Conservation (phyloP, 2,888 invertebrate species). For the Morinoia aosen region DNA sequence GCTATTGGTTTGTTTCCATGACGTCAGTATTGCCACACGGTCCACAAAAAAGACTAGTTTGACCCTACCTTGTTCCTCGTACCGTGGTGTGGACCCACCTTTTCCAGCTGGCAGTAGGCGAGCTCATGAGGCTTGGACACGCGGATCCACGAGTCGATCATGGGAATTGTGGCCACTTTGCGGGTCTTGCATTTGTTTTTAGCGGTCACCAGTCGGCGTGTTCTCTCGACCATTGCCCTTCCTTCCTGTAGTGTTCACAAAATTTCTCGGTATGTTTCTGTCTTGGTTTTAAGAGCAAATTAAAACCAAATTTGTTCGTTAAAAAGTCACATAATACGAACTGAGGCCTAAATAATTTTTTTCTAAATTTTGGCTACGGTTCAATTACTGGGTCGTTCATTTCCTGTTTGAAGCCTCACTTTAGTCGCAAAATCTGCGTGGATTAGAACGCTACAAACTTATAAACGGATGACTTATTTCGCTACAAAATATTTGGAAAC, state of each 20-base stretch:
- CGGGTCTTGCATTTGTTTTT: neutral
- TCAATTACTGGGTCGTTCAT: neutral
- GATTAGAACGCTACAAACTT: neutral
- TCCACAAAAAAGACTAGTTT: too few relatives aligned
- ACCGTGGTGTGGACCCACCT: neutral
- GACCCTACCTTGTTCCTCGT: too few relatives aligned
- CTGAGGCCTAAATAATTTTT: neutral
- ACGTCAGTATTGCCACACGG: too few relatives aligned
- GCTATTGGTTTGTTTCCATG: too few relatives aligned
- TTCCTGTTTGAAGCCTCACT: neutral
- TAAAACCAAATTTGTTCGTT: neutral
- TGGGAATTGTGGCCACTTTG: neutral
- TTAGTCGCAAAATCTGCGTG: neutral
- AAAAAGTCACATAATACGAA: neutral
- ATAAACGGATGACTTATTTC: too few relatives aligned
- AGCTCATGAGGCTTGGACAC: constrained; percentile 11
- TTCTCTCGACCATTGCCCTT: neutral
- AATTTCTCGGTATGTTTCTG: neutral
- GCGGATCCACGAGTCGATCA: constrained; percentile 30
- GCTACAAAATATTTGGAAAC: too few relatives aligned
- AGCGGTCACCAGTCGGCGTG: neutral
- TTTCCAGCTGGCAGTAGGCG: constrained; percentile 15
- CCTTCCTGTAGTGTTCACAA: neutral
- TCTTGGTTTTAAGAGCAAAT: neutral
- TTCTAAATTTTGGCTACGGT: neutral